Evolutionary conservation across 2,113 vertebrate species (phyloP).

Genomic region (Bufo gargarizans): DNA sequence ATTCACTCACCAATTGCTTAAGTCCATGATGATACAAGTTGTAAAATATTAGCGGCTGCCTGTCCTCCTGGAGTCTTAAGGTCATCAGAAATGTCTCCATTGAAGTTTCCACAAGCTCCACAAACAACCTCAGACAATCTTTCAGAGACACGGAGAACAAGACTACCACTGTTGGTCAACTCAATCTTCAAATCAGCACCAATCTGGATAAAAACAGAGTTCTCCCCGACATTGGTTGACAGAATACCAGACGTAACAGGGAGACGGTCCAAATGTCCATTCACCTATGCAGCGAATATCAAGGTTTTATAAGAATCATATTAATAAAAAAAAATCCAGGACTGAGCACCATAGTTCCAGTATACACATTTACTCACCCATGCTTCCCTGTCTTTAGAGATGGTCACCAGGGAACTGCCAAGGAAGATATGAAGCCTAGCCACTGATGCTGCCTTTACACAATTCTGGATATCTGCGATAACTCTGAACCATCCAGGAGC

Average conservation of each 20-base stretch:
- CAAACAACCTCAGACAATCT: slow-evolving; percentile 2
- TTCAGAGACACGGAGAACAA: background rate
- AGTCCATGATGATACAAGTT: slow-evolving; percentile 31
- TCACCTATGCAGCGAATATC: slow-evolving; percentile 63
- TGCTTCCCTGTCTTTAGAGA: slow-evolving; percentile 30
- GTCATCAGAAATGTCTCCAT: slow-evolving; percentile 27
- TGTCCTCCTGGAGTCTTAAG: slow-evolving; percentile 5
- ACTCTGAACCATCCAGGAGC: slow-evolving; percentile 64
- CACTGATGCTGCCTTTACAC: background rate
- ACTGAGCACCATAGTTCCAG: too few species aligned
- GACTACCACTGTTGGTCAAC: slow-evolving; percentile 62
- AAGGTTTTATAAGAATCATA: too few species aligned
- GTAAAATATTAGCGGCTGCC: background rate
- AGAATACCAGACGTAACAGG: slow-evolving; percentile 61
- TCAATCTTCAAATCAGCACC: slow-evolving; percentile 63
- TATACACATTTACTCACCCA: slow-evolving; percentile 48
- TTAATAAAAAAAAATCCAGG: too few species aligned
- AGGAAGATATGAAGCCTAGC: slow-evolving; percentile 54
- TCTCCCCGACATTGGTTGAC: slow-evolving; percentile 59
- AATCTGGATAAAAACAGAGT: slow-evolving; percentile 65
- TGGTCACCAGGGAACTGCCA: background rate
- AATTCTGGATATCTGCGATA: slow-evolving; percentile 61
- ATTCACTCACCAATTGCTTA: slow-evolving; percentile 33
- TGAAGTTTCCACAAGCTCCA: slow-evolving; percentile 54
- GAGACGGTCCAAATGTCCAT: slow-evolving; percentile 66